Percentiles rank a stretch among this genome's conserved stretches.
phyloP scores from a whole-genome alignment of 2,888 invertebrate genomes.

The Orthosia gothica region DNA sequence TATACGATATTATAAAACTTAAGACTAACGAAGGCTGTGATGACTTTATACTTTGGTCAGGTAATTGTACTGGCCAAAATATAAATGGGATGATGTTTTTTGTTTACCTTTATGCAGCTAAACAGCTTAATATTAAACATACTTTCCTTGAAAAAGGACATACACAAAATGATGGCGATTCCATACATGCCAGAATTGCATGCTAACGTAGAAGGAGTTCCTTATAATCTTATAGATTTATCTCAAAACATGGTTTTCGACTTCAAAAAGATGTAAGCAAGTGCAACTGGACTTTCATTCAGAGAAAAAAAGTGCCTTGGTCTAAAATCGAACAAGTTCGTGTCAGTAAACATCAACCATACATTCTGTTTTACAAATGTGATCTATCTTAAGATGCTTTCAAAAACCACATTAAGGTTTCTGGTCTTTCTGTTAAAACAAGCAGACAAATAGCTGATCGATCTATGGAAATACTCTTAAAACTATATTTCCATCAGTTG shows the following conservation, averaged over 20 bases:
- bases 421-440: slow-evolving; percentile 1
- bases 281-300: slow-evolving; percentile 14
- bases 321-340: slow-evolving; percentile 18
- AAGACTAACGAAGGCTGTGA: background rate
- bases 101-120: background rate
- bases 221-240: slow-evolving; percentile 7
- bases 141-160: background rate
- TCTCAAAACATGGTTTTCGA: slow-evolving; percentile 3
- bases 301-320: slow-evolving; percentile 6
- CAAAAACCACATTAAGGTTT: slow-evolving; percentile 8
- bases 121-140: background rate
- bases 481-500: slow-evolving; percentile 10
- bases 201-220: too few species aligned
- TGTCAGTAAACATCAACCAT: slow-evolving; percentile 11
- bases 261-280: slow-evolving; percentile 12
- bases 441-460: slow-evolving; percentile 10
- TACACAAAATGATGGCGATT: background rate
- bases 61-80: background rate
- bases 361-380: slow-evolving; percentile 1
- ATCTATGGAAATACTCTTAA: slow-evolving; percentile 7
- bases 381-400: slow-evolving; percentile 9
- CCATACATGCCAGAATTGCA: background rate
- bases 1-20: background rate
- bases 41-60: background rate
- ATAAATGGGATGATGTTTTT: background rate